Evolutionary conservation across 2,113 vertebrate species (phyloP).

Genomic region (Lophius piscatorius): DNA sequence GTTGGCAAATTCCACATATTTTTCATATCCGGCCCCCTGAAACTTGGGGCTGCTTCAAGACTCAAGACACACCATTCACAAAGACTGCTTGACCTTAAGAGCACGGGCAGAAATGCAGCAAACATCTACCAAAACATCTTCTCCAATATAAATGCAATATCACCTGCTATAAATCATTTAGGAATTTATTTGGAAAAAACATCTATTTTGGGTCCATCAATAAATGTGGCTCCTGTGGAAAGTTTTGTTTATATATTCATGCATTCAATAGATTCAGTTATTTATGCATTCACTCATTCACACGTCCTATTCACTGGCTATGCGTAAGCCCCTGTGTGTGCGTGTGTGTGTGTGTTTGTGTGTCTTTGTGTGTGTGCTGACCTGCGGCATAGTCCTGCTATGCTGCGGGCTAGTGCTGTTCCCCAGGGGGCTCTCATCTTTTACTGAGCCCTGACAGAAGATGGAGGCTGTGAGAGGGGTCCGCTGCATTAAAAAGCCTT

Average conservation of each 20-base stretch:
- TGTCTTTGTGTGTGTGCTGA: slow-evolving; percentile 53
- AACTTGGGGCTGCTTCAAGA: slow-evolving; percentile 70
- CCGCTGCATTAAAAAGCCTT: slow-evolving; percentile 86
- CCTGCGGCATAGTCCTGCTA: slow-evolving; percentile 70
- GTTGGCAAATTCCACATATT: slow-evolving; percentile 81
- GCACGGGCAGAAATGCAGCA: slow-evolving; percentile 68
- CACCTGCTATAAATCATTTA: slow-evolving; percentile 76
- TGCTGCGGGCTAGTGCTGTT: slow-evolving; percentile 75
- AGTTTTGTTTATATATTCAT: slow-evolving; percentile 79
- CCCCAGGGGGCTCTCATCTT: slow-evolving; percentile 84
- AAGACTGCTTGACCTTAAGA: slow-evolving; percentile 73
- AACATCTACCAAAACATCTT: slow-evolving; percentile 71
- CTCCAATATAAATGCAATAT: slow-evolving; percentile 76
- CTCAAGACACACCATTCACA: slow-evolving; percentile 71
- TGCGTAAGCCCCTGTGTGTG: slow-evolving; percentile 50
- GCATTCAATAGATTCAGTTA: slow-evolving; percentile 79
- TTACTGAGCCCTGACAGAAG: slow-evolving; percentile 85
- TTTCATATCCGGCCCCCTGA: slow-evolving; percentile 79
- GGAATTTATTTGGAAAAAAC: slow-evolving; percentile 74
- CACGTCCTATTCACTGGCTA: slow-evolving; percentile 69
- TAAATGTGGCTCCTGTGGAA: slow-evolving; percentile 66
- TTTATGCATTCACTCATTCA: slow-evolving; percentile 85
- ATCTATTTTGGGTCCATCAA: slow-evolving; percentile 77
- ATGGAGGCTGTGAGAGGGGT: slow-evolving; percentile 83
- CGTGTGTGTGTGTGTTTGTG: slow-evolving; percentile 34